A percentile compares a stretch with the other conserved stretches of the same genome.
Conservation (phyloP, 2,113 vertebrate genomes). For the Prionailurus viverrinus region DNA sequence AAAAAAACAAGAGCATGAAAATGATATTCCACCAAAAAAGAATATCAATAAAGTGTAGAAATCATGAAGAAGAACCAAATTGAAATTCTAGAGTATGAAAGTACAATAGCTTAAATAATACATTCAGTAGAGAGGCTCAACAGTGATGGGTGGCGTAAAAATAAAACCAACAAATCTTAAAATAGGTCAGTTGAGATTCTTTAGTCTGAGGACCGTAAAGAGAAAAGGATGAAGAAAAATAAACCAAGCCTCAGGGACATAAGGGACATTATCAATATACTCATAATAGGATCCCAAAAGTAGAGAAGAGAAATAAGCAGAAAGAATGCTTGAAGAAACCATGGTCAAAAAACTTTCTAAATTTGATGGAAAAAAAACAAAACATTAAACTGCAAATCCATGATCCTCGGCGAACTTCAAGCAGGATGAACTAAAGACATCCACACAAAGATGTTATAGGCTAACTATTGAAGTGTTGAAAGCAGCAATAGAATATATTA, state of each 20-base stretch:
- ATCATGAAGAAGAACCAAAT: not conserved
- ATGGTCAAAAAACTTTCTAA: not conserved
- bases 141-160: not conserved
- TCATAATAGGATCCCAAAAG: not conserved
- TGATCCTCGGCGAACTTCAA: not conserved
- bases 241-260: not conserved
- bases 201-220: not conserved
- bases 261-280: not conserved
- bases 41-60: not conserved
- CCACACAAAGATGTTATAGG: not conserved
- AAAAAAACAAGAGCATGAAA: not conserved
- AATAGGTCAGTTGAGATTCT: not conserved
- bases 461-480: not conserved
- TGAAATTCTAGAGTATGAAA: not conserved
- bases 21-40: not conserved
- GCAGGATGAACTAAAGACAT: not conserved
- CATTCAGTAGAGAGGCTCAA: not conserved
- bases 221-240: not conserved
- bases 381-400: not conserved
- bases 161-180: not conserved
- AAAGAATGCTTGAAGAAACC: not conserved
- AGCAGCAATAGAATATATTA: not conserved
- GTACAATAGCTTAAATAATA: not conserved
- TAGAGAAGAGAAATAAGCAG: not conserved
- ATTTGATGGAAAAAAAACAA: not conserved